These are phyloP conservation scores for Leptinotarsa haldemani DNA, from an alignment of 2,888 invertebrate species.

Conservation along the genomic window DNA sequence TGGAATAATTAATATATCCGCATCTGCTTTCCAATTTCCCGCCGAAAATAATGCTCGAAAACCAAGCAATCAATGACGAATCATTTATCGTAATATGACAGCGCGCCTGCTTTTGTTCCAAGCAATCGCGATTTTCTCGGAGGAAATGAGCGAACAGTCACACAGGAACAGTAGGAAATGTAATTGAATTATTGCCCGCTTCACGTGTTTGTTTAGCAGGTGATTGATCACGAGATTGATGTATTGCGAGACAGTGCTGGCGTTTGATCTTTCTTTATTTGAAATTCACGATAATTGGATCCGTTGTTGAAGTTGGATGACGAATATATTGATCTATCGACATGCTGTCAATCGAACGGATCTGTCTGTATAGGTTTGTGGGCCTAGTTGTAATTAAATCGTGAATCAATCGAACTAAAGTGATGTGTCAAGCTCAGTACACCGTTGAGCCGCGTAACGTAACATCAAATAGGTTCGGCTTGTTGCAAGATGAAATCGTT, in stretches of 20 bases:
- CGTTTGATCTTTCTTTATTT: conserved; percentile 1
- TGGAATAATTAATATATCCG: conserved; percentile 2
- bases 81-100: conserved; percentile 20
- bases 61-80: conserved; percentile 5
- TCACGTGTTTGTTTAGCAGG: conserved; percentile 18
- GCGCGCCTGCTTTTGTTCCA: conserved; percentile 1
- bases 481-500: too few species aligned
- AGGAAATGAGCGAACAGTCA: conserved; percentile 8
- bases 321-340: background rate
- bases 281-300: conserved; percentile 7
- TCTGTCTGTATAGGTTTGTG: too few species aligned
- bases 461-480: too few species aligned
- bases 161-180: conserved; percentile 21
- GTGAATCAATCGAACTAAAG: too few species aligned
- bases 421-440: too few species aligned
- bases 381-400: too few species aligned
- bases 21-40: background rate
- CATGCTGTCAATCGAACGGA: background rate
- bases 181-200: conserved; percentile 20
- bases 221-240: conserved; percentile 22
- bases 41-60: conserved; percentile 12
- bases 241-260: conserved; percentile 3
- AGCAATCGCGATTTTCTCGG: background rate
- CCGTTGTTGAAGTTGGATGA: background rate
- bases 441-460: too few species aligned